Evolutionary conservation across 2,113 vertebrate genomes (phyloP).

Genomic region (Felis chaus): DNA sequence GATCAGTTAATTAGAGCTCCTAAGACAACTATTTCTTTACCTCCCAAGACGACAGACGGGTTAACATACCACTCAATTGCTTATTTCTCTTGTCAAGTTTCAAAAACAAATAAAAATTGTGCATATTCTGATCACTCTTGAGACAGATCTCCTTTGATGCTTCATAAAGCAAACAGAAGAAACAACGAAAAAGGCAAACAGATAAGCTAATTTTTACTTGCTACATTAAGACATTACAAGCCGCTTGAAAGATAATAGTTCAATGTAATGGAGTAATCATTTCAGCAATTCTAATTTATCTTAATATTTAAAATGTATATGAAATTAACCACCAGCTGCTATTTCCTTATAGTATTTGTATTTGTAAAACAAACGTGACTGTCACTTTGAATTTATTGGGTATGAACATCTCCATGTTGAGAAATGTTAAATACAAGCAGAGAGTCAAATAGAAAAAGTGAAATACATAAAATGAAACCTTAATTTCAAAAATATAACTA

Average conservation of each 20-base stretch:
- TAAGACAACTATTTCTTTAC: background rate
- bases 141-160: background rate
- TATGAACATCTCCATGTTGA: conserved; percentile 72
- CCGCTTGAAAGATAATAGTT: conserved; percentile 66
- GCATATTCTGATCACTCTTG: background rate
- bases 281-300: conserved; percentile 65
- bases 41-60: background rate
- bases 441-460: background rate
- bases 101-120: conserved; percentile 45
- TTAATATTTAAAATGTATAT: conserved; percentile 70
- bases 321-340: conserved; percentile 73
- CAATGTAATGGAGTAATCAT: conserved; percentile 73
- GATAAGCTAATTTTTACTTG: conserved; percentile 59
- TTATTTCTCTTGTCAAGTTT: background rate
- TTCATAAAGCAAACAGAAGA: conserved; percentile 52
- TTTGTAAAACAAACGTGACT: conserved; percentile 66
- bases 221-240: conserved; percentile 58
- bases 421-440: conserved; percentile 18
- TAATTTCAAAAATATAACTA: background rate
- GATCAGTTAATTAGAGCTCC: background rate
- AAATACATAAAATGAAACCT: background rate
- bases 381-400: conserved; percentile 73
- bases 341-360: conserved; percentile 64
- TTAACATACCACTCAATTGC: background rate
- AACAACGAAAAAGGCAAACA: conserved; percentile 18